Evolutionary conservation across 2,113 vertebrate genomes (phyloP).

Genomic region (Datnioides undecimradiatus): DNA sequence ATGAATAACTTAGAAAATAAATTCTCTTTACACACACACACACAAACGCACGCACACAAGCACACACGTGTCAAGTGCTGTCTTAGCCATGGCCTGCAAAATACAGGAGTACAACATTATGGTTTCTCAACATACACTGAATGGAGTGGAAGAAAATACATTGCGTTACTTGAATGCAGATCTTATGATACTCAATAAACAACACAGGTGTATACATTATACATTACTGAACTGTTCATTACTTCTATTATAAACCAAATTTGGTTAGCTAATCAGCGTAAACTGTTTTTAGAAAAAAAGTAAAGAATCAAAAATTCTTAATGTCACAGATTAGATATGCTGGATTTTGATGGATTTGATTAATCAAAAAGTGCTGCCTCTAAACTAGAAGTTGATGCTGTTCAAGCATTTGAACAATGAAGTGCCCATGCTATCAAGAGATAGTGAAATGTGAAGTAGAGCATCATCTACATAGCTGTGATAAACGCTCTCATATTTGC

Average conservation of each 20-base stretch:
- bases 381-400: background rate
- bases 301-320: too few relatives aligned
- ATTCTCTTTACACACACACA: background rate
- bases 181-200: too few relatives aligned
- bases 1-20: constrained; percentile 51
- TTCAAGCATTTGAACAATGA: background rate
- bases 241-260: constrained; percentile 3
- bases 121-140: background rate
- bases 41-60: background rate
- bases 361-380: too few relatives aligned
- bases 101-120: background rate
- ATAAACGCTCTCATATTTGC: background rate
- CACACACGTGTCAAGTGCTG: background rate
- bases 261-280: background rate
- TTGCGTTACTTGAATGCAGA: background rate
- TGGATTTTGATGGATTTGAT: too few relatives aligned
- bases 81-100: constrained; percentile 4
- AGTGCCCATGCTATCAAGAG: background rate
- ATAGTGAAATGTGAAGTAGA: background rate
- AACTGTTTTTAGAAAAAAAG: background rate
- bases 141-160: background rate
- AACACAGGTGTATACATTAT: too few relatives aligned
- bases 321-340: too few relatives aligned
- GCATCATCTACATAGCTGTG: background rate
- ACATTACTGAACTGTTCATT: too few relatives aligned